Conservation (phyloP, 2,113 vertebrate species). For the Corynorhinus townsendii region DNA sequence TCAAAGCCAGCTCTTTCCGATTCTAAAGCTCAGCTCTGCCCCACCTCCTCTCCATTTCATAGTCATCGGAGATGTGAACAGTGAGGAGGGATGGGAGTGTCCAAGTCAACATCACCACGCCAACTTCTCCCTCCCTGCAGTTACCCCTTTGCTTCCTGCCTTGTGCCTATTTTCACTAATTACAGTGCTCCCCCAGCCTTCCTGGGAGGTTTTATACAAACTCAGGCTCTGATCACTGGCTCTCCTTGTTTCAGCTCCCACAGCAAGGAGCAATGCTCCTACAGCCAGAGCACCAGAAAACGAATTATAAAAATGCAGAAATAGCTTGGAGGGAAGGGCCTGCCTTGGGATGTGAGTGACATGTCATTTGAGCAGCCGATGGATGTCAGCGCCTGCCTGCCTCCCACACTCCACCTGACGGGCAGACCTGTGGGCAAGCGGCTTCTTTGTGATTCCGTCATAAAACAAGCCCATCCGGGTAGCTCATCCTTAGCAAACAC, state of each 20-base stretch:
- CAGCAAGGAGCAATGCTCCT: background rate
- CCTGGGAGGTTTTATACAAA: background rate
- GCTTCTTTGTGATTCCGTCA: background rate
- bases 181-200: background rate
- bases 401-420: background rate
- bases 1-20: background rate
- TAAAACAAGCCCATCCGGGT: background rate
- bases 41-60: background rate
- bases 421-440: background rate
- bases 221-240: background rate
- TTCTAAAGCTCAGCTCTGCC: background rate
- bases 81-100: background rate
- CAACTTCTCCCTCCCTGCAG: background rate
- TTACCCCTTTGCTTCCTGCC: background rate
- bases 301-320: background rate
- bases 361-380: background rate
- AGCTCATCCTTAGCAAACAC: slow-evolving; percentile 14
- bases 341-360: background rate
- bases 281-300: background rate
- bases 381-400: background rate
- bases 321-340: background rate
- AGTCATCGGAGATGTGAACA: background rate
- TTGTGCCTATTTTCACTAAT: background rate
- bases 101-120: rapidly evolving
- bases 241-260: background rate